Conservation (phyloP, 1,140 invertebrate species). For the Proctacanthus coquilletti region DNA sequence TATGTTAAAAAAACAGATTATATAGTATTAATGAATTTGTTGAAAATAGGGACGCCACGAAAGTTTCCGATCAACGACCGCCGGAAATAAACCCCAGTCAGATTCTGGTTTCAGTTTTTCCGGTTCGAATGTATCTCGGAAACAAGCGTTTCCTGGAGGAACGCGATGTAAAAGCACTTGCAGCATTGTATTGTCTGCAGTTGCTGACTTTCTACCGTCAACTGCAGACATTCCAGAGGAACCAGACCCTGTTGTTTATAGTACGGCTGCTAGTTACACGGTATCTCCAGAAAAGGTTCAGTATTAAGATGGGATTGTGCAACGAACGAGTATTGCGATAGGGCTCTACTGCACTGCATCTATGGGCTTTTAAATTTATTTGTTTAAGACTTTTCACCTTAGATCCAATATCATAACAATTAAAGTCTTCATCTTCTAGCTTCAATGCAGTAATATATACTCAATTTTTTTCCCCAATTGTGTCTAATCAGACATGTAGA, state of each 20-base stretch:
- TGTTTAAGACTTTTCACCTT: too few relatives aligned
- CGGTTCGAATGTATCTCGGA: slow-evolving; percentile 18
- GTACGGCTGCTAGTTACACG: slow-evolving; percentile 15
- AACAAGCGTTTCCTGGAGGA: too few relatives aligned
- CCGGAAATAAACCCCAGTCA: slow-evolving; percentile 9
- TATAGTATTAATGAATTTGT: neutral
- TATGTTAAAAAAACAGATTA: neutral
- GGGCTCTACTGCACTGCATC: too few relatives aligned
- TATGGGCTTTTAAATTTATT: too few relatives aligned
- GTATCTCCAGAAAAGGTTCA: slow-evolving; percentile 22
- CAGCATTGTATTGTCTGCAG: slow-evolving; percentile 44
- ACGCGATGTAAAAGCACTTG: slow-evolving; percentile 47
- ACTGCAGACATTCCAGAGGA: slow-evolving; percentile 4
- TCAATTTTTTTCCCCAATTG: too few relatives aligned
- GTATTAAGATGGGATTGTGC: too few relatives aligned
- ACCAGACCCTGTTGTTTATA: slow-evolving; percentile 20
- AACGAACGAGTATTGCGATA: too few relatives aligned
- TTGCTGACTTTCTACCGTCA: slow-evolving; percentile 22
- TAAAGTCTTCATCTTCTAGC: too few relatives aligned
- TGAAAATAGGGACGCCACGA: slow-evolving; percentile 1
- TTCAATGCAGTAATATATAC: too few relatives aligned
- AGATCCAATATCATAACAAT: too few relatives aligned
- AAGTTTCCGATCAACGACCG: slow-evolving; percentile 26
- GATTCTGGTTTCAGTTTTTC: slow-evolving; percentile 27
- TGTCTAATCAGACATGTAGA: too few relatives aligned